These are phyloP conservation scores for Gnathonemus longibarbis DNA, from an alignment of 2,113 vertebrate genomes.

Conservation along the genomic window DNA sequence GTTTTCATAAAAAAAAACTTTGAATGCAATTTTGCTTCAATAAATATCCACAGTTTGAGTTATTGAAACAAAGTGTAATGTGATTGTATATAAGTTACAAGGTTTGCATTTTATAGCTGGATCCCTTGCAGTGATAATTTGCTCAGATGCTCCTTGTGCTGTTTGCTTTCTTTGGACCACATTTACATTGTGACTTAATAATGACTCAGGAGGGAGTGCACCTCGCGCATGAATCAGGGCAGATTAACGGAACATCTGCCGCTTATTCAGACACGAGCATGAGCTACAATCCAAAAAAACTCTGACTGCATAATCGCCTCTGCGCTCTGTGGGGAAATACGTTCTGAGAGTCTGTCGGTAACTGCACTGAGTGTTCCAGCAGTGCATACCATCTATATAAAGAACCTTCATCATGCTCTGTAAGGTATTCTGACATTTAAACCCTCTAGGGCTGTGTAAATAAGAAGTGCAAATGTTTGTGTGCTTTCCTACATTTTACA, in stretches of 20 bases:
- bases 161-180: not conserved
- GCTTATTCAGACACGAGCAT: not conserved
- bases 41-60: not conserved
- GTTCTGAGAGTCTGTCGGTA: not conserved
- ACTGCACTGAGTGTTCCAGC: not conserved
- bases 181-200: not conserved
- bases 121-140: not conserved
- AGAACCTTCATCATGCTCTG: not conserved
- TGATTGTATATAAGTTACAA: not conserved
- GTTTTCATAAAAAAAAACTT: not conserved
- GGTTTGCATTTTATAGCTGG: not conserved
- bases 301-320: not conserved
- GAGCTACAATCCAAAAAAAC: not conserved
- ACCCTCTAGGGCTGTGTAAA: not conserved
- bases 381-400: not conserved
- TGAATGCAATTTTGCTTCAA: constrained; percentile 18
- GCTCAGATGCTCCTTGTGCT: not conserved
- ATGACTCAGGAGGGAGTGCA: not conserved
- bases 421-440: not conserved
- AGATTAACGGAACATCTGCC: not conserved
- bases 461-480: not conserved
- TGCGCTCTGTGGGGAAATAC: not conserved
- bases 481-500: not conserved
- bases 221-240: not conserved
- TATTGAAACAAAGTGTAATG: not conserved